Base-by-base conservation (phyloP, 1,140 invertebrate species). In the Neodiprion lecontei region DNA sequence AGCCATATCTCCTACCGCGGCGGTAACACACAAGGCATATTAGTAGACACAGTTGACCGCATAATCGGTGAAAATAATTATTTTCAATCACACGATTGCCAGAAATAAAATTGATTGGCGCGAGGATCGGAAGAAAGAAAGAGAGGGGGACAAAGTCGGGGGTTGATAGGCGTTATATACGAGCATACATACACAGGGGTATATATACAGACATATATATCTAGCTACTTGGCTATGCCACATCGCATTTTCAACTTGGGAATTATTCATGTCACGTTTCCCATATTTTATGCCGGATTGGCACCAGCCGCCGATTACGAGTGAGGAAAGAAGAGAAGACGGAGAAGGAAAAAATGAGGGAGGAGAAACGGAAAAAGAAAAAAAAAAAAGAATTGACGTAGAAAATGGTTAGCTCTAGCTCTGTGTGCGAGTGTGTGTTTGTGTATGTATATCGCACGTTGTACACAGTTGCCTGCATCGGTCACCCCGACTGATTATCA, bases 211-310 rank as follows among this genome's bases (percentile, higher is more conserved):
- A 14, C 7, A 61, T 17, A 17, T 61, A 61, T 61, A 61, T 17
- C 53, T 0, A 61, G 53, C 53, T 61, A 69, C 69, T 79, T 69
- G 71, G 70, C 75, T 78, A 78, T 78, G 78, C 77, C 74, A 79
- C 77, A 73, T 69, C 70, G 76, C 75, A 75, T 72, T 76, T 70
- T 75, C 67, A 76, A 72, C 67, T 48, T 72, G 50, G 74, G 83
- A 84, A 85, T 85, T 81, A 85, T 85, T 85, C 83, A 84, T 83
- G 81, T 82, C 83, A 83, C 82, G 83, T 84, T 82, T 77, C 78
- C 78, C 73, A 78, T 76, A 79, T 82, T 85, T 82, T 78, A 82
- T 82, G 79, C 78, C 78, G 72, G 49, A 74, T 74, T 74, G 72
- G 67, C 75, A 72, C 72, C 72, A 76, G 12, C 48, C 9, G 53